Evolutionary conservation across 2,888 invertebrate species (phyloP).

Genomic region (Machimus atricapillus): DNA sequence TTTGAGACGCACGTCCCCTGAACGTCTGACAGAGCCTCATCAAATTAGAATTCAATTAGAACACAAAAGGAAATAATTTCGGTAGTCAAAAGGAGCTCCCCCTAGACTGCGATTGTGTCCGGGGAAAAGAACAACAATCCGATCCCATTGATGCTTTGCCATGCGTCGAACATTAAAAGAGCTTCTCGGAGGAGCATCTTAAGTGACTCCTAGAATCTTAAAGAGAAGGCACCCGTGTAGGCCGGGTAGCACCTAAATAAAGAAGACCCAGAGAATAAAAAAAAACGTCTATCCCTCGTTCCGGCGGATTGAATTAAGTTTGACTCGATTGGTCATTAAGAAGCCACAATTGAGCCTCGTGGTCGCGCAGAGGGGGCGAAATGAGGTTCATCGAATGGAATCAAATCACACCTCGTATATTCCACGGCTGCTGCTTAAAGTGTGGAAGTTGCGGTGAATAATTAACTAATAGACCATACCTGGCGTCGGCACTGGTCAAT

Average conservation of each 20-base stretch:
- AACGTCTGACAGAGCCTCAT: slow-evolving; percentile 39
- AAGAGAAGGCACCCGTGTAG: background rate
- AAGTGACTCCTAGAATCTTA: slow-evolving; percentile 1
- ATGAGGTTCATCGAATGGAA: background rate
- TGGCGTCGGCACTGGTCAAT: slow-evolving; percentile 16
- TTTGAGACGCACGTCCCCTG: background rate
- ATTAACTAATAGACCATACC: slow-evolving; percentile 25
- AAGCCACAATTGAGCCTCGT: background rate
- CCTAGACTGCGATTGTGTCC: background rate
- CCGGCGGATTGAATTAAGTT: background rate
- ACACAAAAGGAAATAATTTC: slow-evolving; percentile 45
- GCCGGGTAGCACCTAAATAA: background rate
- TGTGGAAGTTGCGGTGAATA: slow-evolving; percentile 11
- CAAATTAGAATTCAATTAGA: slow-evolving; percentile 47
- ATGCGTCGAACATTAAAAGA: background rate
- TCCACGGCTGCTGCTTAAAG: background rate
- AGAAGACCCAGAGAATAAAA: background rate
- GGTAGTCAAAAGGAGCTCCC: slow-evolving; percentile 39
- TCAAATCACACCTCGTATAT: background rate
- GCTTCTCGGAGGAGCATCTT: background rate
- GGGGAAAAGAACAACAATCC: background rate
- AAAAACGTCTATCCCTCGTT: background rate
- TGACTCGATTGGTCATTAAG: background rate
- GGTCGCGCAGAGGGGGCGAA: background rate
- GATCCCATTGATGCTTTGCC: background rate